These are phyloP conservation scores for Platycnemis pennipes DNA, from an alignment of 2,888 invertebrate species.

Conservation along the genomic window DNA sequence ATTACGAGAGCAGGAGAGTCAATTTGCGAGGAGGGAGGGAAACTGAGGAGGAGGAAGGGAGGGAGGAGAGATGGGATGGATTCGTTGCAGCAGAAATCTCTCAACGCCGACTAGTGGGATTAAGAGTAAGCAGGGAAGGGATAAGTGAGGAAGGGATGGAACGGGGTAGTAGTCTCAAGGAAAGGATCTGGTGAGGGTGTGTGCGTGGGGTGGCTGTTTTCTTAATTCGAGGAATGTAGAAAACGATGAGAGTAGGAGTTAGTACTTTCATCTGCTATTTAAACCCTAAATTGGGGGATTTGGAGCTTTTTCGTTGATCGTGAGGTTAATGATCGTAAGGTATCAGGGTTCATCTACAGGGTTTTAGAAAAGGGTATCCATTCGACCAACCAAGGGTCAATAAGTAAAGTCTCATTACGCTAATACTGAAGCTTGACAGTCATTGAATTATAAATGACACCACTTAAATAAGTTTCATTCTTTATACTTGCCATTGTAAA, in stretches of 20 bases:
- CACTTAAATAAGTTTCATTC: neutral
- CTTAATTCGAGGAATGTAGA: slow-evolving; percentile 24
- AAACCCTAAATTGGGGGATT: neutral
- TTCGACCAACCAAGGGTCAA: neutral
- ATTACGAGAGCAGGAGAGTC: slow-evolving; percentile 61
- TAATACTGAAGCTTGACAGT: neutral
- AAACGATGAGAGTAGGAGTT: neutral
- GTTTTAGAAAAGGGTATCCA: neutral
- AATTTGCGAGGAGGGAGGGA: slow-evolving; percentile 58
- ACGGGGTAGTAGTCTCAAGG: neutral
- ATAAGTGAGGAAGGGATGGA: neutral
- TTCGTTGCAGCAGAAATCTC: slow-evolving; percentile 29
- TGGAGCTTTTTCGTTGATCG: neutral
- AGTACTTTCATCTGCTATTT: neutral
- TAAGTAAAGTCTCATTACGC: neutral
- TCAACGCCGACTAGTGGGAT: slow-evolving; percentile 19
- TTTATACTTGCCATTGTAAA: neutral
- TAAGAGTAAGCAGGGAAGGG: slow-evolving; percentile 4
- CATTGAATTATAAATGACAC: neutral
- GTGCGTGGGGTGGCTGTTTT: slow-evolving; percentile 10
- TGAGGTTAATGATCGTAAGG: too few relatives aligned
- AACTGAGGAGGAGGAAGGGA: neutral
- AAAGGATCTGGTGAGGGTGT: neutral
- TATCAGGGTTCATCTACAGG: too few relatives aligned
- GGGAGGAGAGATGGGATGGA: neutral